Base-by-base conservation (phyloP, 2,113 vertebrate species). In the Menura novaehollandiae region DNA sequence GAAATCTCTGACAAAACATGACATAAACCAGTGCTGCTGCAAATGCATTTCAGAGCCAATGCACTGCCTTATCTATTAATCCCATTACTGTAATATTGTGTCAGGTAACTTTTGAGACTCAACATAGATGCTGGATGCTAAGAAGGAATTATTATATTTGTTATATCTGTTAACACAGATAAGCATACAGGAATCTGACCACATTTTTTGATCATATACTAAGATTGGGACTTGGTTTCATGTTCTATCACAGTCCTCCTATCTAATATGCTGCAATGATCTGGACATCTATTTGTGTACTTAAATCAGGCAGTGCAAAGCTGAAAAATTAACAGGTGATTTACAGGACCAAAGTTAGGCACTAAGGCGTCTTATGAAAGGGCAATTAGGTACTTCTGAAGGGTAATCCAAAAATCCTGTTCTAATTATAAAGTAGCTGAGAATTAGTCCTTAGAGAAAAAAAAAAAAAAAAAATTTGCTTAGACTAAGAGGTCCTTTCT, bases 241-340 rank as follows among this genome's bases (percentile, higher is more conserved):
- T n/a, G 46, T 73, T 85, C 24, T 76, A 3, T 53, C 41, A 47
- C 52, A 82, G 56, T 60, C 6, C 20, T 64, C 39, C 18, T 37
- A 18, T 68, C 33, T 89, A 64, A 97, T 81, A 59, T 86, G 80
- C 51, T 56, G 20, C 43, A 81, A 26, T 13, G 35, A 69, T 44
- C 46, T 66, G n/a, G 32, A 51, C 55, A 66, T 64, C 33, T 89
- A 52, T 76, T 80, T 77, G 84, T 84, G 72, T 53, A 81, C 55
- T 74, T 84, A 83, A 76, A 58, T 91, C 37, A 84, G 76, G 37
- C 37, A 2, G 12, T 67, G 68, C 64, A 94, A 95, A 94, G 80
- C 68, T 85, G 73, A 96, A 94, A 95, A 96, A 92, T 94, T 84
- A 94, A 60, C 64, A 78, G 68, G 76, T 87, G 68, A 89, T 93